Base-by-base conservation (phyloP, 1,140 invertebrate species). In the Dolichoris vasculosae region DNA sequence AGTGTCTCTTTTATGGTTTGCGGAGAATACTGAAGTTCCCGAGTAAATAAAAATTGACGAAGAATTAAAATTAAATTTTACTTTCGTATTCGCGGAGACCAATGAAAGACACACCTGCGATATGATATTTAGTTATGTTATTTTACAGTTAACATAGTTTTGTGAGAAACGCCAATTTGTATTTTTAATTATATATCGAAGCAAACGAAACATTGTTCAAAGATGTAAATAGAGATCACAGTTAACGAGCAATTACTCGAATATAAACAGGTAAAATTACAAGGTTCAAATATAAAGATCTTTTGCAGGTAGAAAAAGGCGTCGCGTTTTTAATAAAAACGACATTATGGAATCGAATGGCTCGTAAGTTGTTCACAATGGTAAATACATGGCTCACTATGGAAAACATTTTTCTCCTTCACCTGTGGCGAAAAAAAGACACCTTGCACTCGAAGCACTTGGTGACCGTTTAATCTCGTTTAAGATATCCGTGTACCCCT, bases 391-490 rank as follows among this genome's bases (percentile, higher is more conserved):
- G 11, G 15, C 48, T 51, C 48, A 17, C 7, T 15, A 9, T 51
- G 6, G 35, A 40, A 71, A 40, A 23, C 7, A 15, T 20, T 35
- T 23, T 30, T 20, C 35, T 35, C 6, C 6, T 40, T 71, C 67
- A 71, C 35, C 67, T 71, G 35, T 67, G 2, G 64, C 67, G 35
- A 71, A 40, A 63, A 51, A 30, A 11, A 17, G 35, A 71, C 38
- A 77, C 73, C 73, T 77, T 46, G 43, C 35, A 43, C 51, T 63
- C 32, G 15, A 11, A 51, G 2, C 48, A 51, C 48, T 51, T 26
- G 23, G 55, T 20, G 71, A 51, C 75, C 75, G 79, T 84, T 78
- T 84, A 64, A 84, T 84, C 83, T 79, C 38, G n/a, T 80, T 84
- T 80, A 84, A 80, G 46, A 17, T n/a, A 13, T 30, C 40, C 43